Percentiles rank a stretch among this genome's conserved stretches.
phyloP scores from a whole-genome alignment of 2,113 vertebrate genomes.

The Anoplopoma fimbria region DNA sequence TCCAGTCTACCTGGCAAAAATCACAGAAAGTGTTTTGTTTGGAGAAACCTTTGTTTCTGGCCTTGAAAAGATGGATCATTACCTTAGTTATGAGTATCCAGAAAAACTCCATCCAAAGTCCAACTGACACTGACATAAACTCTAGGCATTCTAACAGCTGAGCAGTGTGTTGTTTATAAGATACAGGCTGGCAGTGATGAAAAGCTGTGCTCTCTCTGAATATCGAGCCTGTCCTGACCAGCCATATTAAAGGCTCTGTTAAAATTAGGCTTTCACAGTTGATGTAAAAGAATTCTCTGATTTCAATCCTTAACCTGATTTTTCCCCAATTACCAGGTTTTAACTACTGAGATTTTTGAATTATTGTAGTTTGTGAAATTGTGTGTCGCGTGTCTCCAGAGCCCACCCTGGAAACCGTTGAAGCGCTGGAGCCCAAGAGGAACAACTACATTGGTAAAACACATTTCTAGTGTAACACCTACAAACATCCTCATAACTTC shows the following conservation, averaged over 20 bases:
- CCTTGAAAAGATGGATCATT: background rate
- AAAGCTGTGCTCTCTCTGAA: background rate
- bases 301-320: background rate
- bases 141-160: background rate
- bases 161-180: background rate
- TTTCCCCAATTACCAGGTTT: background rate
- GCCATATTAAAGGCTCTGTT: background rate
- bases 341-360: background rate
- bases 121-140: background rate
- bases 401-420: background rate
- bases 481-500: background rate
- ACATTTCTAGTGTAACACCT: background rate
- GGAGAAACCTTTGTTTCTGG: background rate
- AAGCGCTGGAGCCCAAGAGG: conserved; percentile 22
- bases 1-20: background rate
- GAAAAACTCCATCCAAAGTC: background rate
- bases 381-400: conserved; percentile 62
- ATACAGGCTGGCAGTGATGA: background rate
- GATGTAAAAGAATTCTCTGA: background rate
- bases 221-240: too few relatives aligned
- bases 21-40: background rate
- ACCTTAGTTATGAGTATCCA: background rate
- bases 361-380: background rate
- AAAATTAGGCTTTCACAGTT: background rate
- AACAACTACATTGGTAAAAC: conserved; percentile 66